Percentiles rank a stretch among this genome's conserved stretches.
These are phyloP conservation scores for Edolisoma coerulescens DNA, from an alignment of 2,113 vertebrate species.

Conservation along the genomic window DNA sequence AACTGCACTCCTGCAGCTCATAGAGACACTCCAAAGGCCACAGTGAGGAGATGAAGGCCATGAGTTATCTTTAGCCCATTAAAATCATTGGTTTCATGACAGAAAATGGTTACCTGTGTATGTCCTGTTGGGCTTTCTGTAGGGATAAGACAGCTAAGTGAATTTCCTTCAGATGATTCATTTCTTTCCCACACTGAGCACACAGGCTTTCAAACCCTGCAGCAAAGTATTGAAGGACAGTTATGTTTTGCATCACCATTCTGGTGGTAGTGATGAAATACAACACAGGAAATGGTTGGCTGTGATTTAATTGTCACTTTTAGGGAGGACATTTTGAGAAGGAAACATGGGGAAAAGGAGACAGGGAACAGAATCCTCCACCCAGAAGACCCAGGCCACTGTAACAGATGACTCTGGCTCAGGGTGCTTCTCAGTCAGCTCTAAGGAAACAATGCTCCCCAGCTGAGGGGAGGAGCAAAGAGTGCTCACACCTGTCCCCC, in stretches of 20 bases:
- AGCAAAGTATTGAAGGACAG: not conserved
- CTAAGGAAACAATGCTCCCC: not conserved
- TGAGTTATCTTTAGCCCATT: not conserved
- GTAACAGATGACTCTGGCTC: not conserved
- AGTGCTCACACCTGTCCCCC: not conserved
- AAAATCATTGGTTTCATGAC: not conserved
- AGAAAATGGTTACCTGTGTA: conserved; percentile 81
- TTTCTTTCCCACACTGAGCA: conserved; percentile 82
- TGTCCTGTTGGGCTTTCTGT: conserved; percentile 88
- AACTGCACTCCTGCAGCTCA: not conserved
- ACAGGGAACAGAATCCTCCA: not conserved
- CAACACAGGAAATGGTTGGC: not conserved
- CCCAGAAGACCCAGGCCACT: not conserved
- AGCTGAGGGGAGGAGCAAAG: not conserved
- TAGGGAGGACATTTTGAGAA: not conserved
- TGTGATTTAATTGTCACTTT: not conserved
- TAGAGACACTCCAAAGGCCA: not conserved
- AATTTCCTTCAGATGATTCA: conserved; percentile 80
- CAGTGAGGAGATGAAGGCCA: not conserved
- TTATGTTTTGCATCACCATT: not conserved
- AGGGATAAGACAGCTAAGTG: conserved; percentile 85
- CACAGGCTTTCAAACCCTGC: conserved; percentile 82
- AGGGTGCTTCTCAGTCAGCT: not conserved
- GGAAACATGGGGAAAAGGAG: not conserved
- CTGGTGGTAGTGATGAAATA: not conserved